Conservation (phyloP, 2,797 vertebrate species). For the Myotis planiceps region DNA sequence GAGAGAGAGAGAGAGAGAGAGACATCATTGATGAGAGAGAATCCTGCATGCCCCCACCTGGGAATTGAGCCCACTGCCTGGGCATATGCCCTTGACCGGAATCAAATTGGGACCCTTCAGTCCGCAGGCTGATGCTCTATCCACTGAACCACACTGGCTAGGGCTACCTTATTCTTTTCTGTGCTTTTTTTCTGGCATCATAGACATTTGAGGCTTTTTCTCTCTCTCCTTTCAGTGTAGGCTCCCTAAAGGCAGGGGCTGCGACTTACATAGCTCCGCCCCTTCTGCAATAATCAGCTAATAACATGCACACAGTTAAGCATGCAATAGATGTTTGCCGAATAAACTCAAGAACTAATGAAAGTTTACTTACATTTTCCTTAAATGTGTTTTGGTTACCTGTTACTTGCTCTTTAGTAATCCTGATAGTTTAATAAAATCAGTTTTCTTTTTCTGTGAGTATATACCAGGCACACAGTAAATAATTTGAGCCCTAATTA, state of each 20-base stretch:
- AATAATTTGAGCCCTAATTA: neutral
- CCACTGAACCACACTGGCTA: no score
- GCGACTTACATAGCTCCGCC: neutral
- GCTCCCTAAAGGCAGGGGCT: neutral
- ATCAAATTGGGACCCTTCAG: no score
- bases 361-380: neutral
- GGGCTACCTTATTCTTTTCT: no score
- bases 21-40: no score
- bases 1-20: no score
- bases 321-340: neutral
- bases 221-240: neutral
- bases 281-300: neutral
- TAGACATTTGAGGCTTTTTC: neutral
- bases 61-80: no score
- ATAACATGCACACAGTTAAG: neutral
- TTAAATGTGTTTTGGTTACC: neutral
- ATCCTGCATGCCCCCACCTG: no score
- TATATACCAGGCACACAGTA: neutral
- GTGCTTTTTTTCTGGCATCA: neutral
- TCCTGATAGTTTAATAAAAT: neutral
- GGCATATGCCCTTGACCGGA: no score
- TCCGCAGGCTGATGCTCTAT: no score
- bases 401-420: neutral
- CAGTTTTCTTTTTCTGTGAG: neutral
- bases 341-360: neutral